These are phyloP conservation scores for Protobothrops mucrosquamatus DNA, from an alignment of 2,113 vertebrate genomes.

Conservation along the genomic window DNA sequence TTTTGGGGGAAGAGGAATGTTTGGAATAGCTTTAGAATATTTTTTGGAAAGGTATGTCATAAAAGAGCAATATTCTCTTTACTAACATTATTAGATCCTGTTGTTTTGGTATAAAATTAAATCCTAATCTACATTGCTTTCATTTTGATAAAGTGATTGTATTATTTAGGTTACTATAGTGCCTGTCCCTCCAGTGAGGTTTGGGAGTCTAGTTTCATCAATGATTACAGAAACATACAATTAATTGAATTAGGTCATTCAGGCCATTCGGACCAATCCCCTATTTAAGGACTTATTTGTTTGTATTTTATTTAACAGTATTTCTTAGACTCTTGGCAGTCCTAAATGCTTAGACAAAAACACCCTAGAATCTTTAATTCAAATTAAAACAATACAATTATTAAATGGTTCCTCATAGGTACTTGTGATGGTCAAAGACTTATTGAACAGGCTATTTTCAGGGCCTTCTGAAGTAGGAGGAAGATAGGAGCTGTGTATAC, in stretches of 20 bases:
- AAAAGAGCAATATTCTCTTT: not conserved
- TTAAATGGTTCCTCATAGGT: not conserved
- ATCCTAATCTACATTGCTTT: not conserved
- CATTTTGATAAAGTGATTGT: not conserved
- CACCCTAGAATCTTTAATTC: not conserved
- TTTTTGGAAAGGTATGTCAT: not conserved
- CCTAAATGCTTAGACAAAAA: not conserved
- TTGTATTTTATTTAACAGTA: not conserved
- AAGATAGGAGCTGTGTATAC: not conserved
- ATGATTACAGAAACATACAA: not conserved
- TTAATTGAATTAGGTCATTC: not conserved
- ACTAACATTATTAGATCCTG: not conserved
- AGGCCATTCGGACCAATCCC: not conserved
- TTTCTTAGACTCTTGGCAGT: not conserved
- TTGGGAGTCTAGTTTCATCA: not conserved
- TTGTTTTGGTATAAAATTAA: not conserved
- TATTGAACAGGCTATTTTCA: not conserved
- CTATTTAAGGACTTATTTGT: not conserved
- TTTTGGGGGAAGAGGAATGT: not conserved
- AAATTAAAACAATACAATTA: not conserved
- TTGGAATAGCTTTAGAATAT: not conserved
- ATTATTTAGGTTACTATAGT: not conserved
- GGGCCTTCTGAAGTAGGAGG: not conserved
- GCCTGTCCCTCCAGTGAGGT: not conserved
- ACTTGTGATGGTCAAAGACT: not conserved